phyloP scores from a whole-genome alignment of 2,113 vertebrate species.

The Scolopax mira region DNA sequence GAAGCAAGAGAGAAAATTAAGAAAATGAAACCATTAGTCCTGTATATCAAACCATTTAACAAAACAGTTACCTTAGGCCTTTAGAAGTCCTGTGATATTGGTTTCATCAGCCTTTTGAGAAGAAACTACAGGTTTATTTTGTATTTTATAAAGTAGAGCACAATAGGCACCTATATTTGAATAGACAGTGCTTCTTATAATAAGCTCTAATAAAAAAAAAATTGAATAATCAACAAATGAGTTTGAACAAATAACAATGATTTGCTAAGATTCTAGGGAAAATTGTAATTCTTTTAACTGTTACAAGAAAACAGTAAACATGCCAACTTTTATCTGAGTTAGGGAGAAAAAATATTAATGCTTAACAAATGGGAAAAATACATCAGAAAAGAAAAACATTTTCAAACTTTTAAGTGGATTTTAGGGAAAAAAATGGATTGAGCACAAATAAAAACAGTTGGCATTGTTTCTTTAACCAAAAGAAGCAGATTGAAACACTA shows the following conservation, averaged over 20 bases:
- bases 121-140: background rate
- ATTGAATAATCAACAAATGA: background rate
- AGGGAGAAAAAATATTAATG: background rate
- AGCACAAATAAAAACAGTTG: background rate
- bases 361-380: background rate
- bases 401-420: background rate
- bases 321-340: background rate
- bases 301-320: background rate
- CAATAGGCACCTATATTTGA: background rate
- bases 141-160: background rate
- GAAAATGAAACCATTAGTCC: background rate
- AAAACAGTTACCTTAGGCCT: background rate
- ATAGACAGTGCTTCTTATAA: background rate
- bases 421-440: background rate
- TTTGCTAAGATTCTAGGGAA: background rate
- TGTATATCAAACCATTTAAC: background rate
- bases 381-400: background rate
- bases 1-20: background rate
- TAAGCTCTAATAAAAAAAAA: background rate
- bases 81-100: background rate
- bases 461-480: background rate
- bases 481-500: background rate
- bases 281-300: background rate
- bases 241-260: background rate
- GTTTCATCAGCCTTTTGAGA: background rate